Base-by-base conservation (phyloP, 2,888 invertebrate species). In the Mythimna impura region DNA sequence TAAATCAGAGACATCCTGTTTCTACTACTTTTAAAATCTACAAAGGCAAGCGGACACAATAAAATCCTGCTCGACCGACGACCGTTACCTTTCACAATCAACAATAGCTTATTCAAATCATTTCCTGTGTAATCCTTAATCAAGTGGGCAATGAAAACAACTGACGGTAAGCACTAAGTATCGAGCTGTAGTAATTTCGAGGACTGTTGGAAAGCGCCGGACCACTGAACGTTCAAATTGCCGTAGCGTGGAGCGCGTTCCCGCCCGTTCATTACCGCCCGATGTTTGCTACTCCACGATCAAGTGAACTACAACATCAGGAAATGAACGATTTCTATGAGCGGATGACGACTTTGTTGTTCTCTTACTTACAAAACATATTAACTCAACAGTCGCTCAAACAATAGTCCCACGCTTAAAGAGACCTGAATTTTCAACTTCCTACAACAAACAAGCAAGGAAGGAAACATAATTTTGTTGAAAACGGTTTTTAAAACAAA, bases 201-300 rank as follows among this genome's bases (percentile, higher is more conserved):
- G 93, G 92, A 90, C 90, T 90, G 93, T 93, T 92, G 91, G 90
- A 90, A 87, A 90, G 91, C 91, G 88, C 85, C 93, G 94, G 94
- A 89, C 93, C 93, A 94, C 92, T 94, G 93, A 91, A 89, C 93
- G 92, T 92, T 92, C 92, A 94, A 95, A 95, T 95, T 94, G 92
- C 90, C 94, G 94, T 94, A 89, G 91, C 93, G 90, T 83, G 87
- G 88, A 86, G 84, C 89, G 88, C 90, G 87, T 88, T 90, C 89
- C 91, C 88, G 87, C 85, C 82, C 90, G 91, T 90, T 94, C 93
- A 93, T 93, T 94, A 93, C 93, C 80, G 81, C 71, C 76, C 88
- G 78, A 87, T 93, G 92, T 92, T 94, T 93, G 92, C 92, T 91
- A 91, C 92, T 90, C 91, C 88, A 89, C 89, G 90, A 90, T 90